Evolutionary conservation across 2,113 vertebrate species (phyloP), one percentile per base, ranked within the genome.

Genomic region (Perccottus glenii): DNA sequence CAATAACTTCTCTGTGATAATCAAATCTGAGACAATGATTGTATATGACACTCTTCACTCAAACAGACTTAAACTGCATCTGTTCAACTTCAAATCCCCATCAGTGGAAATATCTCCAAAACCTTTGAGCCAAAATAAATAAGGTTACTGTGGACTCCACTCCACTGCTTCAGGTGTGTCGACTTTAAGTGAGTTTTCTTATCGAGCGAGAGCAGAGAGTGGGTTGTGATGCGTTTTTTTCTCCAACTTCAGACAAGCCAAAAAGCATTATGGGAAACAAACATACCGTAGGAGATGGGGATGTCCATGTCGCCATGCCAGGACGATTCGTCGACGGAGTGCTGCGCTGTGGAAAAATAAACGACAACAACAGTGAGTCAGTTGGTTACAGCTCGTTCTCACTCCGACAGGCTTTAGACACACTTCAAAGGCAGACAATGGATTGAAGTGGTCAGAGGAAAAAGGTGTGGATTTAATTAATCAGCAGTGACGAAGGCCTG

Each of bases 221-320:
- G 40, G 49, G 32, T 53, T 48, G 50, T 10, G 45, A 4, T 47
- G 53, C 60, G 50, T 35, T 50, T 38, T 63, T 48, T 27, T n/a
- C n/a, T 35, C 27, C 0, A 9, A 2, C 50, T 38, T 7, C 6
- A 61, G 55, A 11, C 10, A 45, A 58, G 43, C 27, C 44, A 11
- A 5, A 6, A 15, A 47, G 49, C 45, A 70, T 67, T 63, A 46
- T 12, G 5, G 3, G 12, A 52, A 48, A 45, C 36, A 43, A 67
- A 88, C 87, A 0, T 91, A 92, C 92, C 88, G 81, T 93, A 93
- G 16, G 92, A 90, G 33, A 91, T 55, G 43, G 92, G 92, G 42
- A 91, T 52, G 81, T 92, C 91, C 84, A 92, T 67, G 3, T 92
- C 91, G 5, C 81, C 91, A 57, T 88, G 89, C 92, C 92, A 93